Conservation (phyloP, 2,888 invertebrate species). For the Cosmia pyralina region DNA sequence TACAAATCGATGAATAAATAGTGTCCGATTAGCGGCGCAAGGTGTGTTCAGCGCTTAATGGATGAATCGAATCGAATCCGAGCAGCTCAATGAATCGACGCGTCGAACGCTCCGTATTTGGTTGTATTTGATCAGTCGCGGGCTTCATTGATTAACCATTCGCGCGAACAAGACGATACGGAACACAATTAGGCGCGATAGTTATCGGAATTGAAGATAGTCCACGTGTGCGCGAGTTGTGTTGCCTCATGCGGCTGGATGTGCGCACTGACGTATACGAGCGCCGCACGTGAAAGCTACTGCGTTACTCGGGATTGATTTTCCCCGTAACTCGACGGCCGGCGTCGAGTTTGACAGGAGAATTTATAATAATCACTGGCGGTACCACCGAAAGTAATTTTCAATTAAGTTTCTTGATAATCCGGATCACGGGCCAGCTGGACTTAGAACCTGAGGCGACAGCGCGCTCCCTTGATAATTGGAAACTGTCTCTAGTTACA, state of each 20-base stretch:
- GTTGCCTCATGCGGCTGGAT: slow-evolving; percentile 21
- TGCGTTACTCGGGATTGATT: slow-evolving; percentile 77
- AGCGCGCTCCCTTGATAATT: slow-evolving; percentile 81
- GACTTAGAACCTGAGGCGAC: slow-evolving; percentile 80
- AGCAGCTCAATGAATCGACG: slow-evolving; percentile 80
- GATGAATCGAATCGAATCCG: slow-evolving; percentile 80
- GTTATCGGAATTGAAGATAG: slow-evolving; percentile 59
- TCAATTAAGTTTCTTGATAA: slow-evolving; percentile 88
- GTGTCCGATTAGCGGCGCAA: slow-evolving; percentile 83
- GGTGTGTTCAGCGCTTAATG: slow-evolving; percentile 81
- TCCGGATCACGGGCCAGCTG: slow-evolving; percentile 80
- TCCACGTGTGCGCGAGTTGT: slow-evolving; percentile 40
- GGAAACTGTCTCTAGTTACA: slow-evolving; percentile 83
- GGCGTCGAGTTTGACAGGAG: slow-evolving; percentile 79
- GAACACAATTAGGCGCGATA: slow-evolving; percentile 68
- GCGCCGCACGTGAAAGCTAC: slow-evolving; percentile 75
- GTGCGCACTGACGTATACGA: slow-evolving; percentile 56
- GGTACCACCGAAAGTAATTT: slow-evolving; percentile 85
- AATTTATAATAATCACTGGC: slow-evolving; percentile 83
- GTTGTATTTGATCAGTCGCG: slow-evolving; percentile 76
- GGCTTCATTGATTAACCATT: slow-evolving; percentile 78
- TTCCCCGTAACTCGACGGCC: slow-evolving; percentile 71
- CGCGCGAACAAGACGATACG: slow-evolving; percentile 70
- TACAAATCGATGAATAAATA: slow-evolving; percentile 88
- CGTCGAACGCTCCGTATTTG: slow-evolving; percentile 77